Evolutionary conservation across 1,140 invertebrate species (phyloP), one percentile per base, ranked within the genome.

Genomic region (Holcopasites calliopsidis): DNA sequence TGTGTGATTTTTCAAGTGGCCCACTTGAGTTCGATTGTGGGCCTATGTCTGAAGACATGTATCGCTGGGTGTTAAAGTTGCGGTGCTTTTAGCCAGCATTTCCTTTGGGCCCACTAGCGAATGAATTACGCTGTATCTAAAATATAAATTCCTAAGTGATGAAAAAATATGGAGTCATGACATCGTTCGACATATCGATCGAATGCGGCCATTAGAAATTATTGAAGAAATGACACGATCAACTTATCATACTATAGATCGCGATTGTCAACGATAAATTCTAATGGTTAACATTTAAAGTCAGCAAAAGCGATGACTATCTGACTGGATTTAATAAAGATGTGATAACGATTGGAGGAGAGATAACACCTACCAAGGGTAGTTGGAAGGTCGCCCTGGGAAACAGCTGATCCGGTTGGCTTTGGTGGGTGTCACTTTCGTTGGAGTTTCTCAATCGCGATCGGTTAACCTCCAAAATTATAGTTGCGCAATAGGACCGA

Each of bases 361-460:
- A 61, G 1, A 35, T 11, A 3, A 50, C 16, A 69, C 65, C 57
- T 35, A 75, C 73, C 73, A 13, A 44, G 42, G 33, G 26, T 73
- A 60, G 68, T 72, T 42, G 81, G 77, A 65, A 72, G 47, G 69
- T 80, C 77, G 82, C 62, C 54, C 65, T 66, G 68, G 33, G 61
- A 52, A 84, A 84, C 82, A 84, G 82, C 82, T 84, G 82, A 84
- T 84, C 66, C 70, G 68, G 35, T 61, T 64, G 33, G 54, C 73
- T 83, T 44, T 69, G 47, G 70, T 80, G 82, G 78, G 66, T 84
- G 81, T 84, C 77, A 78, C 69, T 79, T 76, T 80, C 73, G 77
- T 64, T 66, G 50, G 69, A 83, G 70, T 55, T 77, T 55, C 70
- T 65, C 31, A 72, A 71, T 71, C 55, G 68, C 35, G 62, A 74